Percentiles rank a stretch among this genome's conserved stretches.
These are phyloP conservation scores for Polypedilum pembai DNA, from an alignment of 1,140 invertebrate species.

Conservation along the genomic window DNA sequence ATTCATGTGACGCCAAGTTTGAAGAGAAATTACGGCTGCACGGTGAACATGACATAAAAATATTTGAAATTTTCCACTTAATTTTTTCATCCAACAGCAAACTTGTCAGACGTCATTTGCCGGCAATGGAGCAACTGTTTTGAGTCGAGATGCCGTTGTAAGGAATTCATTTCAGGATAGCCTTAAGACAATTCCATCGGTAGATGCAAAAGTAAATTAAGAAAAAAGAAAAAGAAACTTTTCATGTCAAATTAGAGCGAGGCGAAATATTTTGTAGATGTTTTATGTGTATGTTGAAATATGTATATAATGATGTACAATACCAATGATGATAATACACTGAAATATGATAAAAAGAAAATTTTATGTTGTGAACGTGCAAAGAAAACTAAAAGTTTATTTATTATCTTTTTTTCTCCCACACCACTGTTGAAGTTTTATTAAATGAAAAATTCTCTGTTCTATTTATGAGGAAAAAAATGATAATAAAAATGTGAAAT, in stretches of 20 bases:
- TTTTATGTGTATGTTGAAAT: no score
- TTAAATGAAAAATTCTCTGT: no score
- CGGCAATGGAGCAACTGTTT: neutral
- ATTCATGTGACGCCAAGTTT: slow-evolving; percentile 16
- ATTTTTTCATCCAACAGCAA: neutral
- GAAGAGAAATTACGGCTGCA: slow-evolving; percentile 14
- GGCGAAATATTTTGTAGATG: neutral
- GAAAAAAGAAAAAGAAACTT: neutral
- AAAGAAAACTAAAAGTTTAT: no score
- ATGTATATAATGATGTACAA: no score
- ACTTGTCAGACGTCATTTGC: slow-evolving; percentile 16
- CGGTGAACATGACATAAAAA: neutral
- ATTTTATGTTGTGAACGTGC: no score
- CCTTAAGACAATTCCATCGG: neutral
- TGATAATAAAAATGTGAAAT: no score
- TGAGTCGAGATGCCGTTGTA: neutral
- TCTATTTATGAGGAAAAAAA: no score
- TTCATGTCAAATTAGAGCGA: slow-evolving; percentile 15
- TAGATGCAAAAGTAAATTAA: slow-evolving; percentile 15
- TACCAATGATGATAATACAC: no score
- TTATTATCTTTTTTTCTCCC: no score
- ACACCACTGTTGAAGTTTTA: no score
- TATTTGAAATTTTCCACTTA: neutral
- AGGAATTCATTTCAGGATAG: neutral
- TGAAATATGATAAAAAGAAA: no score